A percentile compares a stretch with the other conserved stretches of the same genome.
phyloP scores from a whole-genome alignment of 2,888 invertebrate genomes.

The Acanthosepion esculentum region DNA sequence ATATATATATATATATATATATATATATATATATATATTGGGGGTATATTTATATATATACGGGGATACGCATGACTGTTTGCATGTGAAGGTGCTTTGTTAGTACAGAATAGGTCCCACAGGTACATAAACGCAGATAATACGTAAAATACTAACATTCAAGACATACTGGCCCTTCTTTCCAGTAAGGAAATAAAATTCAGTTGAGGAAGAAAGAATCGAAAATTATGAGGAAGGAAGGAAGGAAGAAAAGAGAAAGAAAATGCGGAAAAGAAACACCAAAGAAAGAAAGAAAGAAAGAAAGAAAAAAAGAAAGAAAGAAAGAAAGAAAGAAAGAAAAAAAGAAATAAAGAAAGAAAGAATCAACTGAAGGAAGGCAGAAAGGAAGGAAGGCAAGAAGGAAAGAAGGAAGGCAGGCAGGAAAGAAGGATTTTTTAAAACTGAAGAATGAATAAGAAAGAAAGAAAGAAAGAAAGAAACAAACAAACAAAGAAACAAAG shows the following conservation, averaged over 20 bases:
- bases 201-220: background rate
- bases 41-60: conserved; percentile 39
- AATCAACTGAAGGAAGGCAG: background rate
- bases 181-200: background rate
- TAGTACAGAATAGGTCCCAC: no score
- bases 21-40: background rate
- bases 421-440: background rate
- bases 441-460: background rate
- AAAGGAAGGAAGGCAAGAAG: background rate
- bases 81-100: no score
- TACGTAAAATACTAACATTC: no score
- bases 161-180: no score
- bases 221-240: background rate
- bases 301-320: background rate
- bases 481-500: background rate
- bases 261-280: no score
- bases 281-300: background rate
- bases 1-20: background rate
- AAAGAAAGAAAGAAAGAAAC: background rate
- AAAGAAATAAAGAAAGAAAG: background rate
- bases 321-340: background rate
- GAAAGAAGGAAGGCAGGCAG: background rate
- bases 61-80: background rate
- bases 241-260: background rate
- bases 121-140: background rate